Percentiles rank a stretch among this genome's conserved stretches.
Conservation (phyloP, 2,888 invertebrate species). For the Idaea straminata region DNA sequence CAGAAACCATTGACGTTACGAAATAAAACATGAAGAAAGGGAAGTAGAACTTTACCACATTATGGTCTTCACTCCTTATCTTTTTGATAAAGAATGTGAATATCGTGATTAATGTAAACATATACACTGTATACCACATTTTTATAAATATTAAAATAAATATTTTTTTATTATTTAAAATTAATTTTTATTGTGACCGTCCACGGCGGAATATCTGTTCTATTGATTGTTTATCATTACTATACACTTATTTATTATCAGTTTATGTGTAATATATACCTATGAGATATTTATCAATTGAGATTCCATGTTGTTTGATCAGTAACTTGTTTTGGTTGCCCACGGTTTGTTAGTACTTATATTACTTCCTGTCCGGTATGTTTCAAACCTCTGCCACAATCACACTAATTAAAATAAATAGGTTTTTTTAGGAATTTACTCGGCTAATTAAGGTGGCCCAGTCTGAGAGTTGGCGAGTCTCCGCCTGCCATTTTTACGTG, state of each 20-base stretch:
- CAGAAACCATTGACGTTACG: constrained; percentile 34
- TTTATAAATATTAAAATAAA: constrained; percentile 12
- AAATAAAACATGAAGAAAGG: constrained; percentile 50
- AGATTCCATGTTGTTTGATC: not conserved
- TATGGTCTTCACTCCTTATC: constrained; percentile 46
- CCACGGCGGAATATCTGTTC: not conserved
- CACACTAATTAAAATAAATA: no score
- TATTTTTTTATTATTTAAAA: not conserved
- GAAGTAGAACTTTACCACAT: constrained; percentile 50
- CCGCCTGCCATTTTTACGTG: no score
- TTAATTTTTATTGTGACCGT: not conserved
- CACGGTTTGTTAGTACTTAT: not conserved
- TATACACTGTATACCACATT: constrained; percentile 53
- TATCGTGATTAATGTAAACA: constrained; percentile 39
- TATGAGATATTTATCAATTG: not conserved
- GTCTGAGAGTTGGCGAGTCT: no score
- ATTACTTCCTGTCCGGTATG: no score
- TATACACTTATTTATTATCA: not conserved
- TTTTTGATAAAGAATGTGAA: constrained; percentile 49
- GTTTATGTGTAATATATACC: not conserved
- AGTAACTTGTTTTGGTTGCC: not conserved
- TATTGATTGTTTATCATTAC: not conserved
- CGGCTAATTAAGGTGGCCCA: no score
- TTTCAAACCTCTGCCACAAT: no score
- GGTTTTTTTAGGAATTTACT: no score